Percentiles rank a stretch among this genome's conserved stretches.
Evolutionary conservation across 2,113 vertebrate species (phyloP).

Genomic region (Proterorhinus semilunaris): DNA sequence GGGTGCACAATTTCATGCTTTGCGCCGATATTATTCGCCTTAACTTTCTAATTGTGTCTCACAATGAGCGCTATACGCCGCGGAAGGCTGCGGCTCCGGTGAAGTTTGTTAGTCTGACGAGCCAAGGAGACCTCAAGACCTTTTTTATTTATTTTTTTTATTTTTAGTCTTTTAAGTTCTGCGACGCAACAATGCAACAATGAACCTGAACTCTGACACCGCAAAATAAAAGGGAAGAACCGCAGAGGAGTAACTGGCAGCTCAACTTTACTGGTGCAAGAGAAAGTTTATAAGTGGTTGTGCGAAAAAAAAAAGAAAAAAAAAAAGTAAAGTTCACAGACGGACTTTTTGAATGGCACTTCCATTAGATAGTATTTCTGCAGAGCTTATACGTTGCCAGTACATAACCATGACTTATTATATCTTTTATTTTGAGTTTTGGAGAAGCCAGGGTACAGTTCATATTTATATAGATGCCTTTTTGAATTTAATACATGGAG

Average conservation of each 20-base stretch:
- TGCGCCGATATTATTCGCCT: conserved; percentile 39
- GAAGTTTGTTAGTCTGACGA: background rate
- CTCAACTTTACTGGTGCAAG: background rate
- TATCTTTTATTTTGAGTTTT: no score
- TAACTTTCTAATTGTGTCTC: conserved; percentile 46
- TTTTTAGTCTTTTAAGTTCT: background rate
- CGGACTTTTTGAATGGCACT: no score
- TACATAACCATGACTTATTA: no score
- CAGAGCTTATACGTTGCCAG: no score
- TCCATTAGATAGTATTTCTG: no score
- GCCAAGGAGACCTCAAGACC: background rate
- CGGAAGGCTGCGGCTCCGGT: conserved; percentile 10
- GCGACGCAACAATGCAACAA: background rate
- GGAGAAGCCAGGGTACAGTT: no score
- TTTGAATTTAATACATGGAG: no score
- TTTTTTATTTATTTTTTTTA: background rate
- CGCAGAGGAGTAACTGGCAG: background rate
- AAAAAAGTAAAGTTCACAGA: background rate
- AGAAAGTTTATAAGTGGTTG: background rate
- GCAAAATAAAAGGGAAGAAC: background rate
- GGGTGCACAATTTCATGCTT: conserved; percentile 56
- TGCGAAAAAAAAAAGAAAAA: background rate
- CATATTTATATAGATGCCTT: no score
- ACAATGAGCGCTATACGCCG: conserved; percentile 15
- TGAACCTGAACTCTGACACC: conserved; percentile 7